These are phyloP conservation scores for Hemaris fuciformis DNA, from an alignment of 2,888 invertebrate genomes.

Conservation along the genomic window DNA sequence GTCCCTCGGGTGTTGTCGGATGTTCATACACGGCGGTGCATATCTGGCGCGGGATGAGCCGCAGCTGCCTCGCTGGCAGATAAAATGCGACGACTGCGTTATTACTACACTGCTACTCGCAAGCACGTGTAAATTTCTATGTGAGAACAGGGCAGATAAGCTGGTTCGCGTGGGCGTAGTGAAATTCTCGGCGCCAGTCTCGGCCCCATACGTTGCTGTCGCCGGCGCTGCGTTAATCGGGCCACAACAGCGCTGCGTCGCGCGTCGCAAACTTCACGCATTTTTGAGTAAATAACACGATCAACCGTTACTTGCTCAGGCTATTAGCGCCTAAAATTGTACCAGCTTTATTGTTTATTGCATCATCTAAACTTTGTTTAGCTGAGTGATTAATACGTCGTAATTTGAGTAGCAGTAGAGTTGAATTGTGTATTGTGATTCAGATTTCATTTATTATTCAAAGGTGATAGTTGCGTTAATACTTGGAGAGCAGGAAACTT, in stretches of 20 bases:
- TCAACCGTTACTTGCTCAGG: background rate
- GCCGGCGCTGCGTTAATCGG: background rate
- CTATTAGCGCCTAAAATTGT: constrained; percentile 4
- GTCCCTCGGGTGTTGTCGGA: constrained; percentile 68
- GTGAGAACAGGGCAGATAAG: constrained; percentile 75
- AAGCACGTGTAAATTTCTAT: constrained; percentile 78
- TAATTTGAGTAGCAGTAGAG: background rate
- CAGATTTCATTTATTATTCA: background rate
- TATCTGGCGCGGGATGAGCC: constrained; percentile 49
- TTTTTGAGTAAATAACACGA: constrained; percentile 26
- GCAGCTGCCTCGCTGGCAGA: constrained; percentile 63
- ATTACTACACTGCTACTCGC: constrained; percentile 67
- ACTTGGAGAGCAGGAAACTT: too few species aligned
- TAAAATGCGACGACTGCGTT: constrained; percentile 72
- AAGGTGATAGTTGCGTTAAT: too few species aligned
- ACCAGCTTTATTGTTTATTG: constrained; percentile 1
- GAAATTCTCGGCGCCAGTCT: constrained; percentile 59
- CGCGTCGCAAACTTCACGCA: constrained; percentile 42
- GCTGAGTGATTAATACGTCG: background rate
- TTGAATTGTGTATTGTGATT: background rate
- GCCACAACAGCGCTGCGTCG: constrained; percentile 20
- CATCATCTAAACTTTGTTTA: background rate
- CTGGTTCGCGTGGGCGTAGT: constrained; percentile 61
- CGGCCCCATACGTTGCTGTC: constrained; percentile 41
- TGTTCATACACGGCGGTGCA: constrained; percentile 54